Conservation (phyloP, 1,140 invertebrate genomes). For the Planococcus citri region DNA sequence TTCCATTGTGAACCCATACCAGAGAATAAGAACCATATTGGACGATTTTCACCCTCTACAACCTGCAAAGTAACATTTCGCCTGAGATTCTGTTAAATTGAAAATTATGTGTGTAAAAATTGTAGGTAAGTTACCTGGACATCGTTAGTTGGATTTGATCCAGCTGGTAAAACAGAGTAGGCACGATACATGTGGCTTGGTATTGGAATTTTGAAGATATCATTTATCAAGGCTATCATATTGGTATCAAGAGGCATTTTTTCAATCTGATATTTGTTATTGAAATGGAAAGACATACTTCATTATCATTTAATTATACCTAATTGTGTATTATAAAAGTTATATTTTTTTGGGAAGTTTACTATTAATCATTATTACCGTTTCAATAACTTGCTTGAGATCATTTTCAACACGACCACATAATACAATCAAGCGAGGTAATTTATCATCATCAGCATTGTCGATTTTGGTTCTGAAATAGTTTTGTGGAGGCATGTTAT, state of each 20-base stretch:
- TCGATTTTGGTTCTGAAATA: background rate
- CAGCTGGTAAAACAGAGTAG: constrained; percentile 11
- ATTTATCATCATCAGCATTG: constrained; percentile 23
- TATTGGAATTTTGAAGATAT: constrained; percentile 34
- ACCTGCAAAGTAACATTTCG: no score
- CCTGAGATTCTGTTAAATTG: no score
- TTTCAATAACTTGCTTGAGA: constrained; percentile 25
- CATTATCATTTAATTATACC: no score
- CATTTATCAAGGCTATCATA: constrained; percentile 40
- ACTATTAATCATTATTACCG: no score
- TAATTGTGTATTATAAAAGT: no score
- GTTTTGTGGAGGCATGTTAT: no score
- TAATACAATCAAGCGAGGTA: constrained; percentile 27
- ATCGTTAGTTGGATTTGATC: background rate
- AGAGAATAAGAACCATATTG: constrained; percentile 49
- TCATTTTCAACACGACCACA: constrained; percentile 27
- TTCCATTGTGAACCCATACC: constrained; percentile 54
- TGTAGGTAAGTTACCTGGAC: background rate
- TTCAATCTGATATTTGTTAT: no score
- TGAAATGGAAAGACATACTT: no score
- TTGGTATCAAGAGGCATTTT: constrained; percentile 42
- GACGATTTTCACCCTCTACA: constrained; percentile 27
- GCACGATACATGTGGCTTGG: constrained; percentile 37
- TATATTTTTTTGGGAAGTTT: no score
- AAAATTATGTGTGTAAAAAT: no score